Evolutionary conservation across 2,888 invertebrate species (phyloP).

Genomic region (Nyleta sp.): DNA sequence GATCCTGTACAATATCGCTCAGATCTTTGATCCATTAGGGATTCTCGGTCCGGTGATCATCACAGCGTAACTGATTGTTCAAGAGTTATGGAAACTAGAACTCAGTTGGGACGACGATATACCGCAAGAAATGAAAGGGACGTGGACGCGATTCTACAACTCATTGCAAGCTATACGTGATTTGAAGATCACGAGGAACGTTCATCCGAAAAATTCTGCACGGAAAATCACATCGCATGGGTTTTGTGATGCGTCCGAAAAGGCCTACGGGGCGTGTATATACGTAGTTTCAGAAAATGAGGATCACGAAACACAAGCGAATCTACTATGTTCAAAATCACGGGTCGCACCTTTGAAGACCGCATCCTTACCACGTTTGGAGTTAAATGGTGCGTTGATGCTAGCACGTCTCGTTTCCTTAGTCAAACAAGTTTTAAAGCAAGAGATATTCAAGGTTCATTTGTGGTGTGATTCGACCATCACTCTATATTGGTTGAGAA

Average conservation of each 20-base stretch:
- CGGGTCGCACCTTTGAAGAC: background rate
- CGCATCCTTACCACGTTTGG: too few species aligned
- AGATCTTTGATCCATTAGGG: slow-evolving; percentile 58
- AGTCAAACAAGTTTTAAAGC: too few species aligned
- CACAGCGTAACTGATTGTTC: slow-evolving; percentile 48
- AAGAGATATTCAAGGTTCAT: too few species aligned
- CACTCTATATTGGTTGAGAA: slow-evolving; percentile 28
- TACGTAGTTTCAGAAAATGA: background rate
- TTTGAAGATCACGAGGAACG: too few species aligned
- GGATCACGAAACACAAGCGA: slow-evolving; percentile 7
- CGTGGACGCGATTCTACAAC: too few species aligned
- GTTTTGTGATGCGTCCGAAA: background rate
- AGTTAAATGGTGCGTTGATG: too few species aligned
- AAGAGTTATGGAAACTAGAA: slow-evolving; percentile 26
- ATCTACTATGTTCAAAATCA: background rate
- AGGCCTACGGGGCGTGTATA: too few species aligned
- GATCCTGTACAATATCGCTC: slow-evolving; percentile 47
- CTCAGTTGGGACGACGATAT: too few species aligned
- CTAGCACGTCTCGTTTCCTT: too few species aligned
- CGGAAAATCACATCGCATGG: background rate
- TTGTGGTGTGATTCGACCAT: background rate
- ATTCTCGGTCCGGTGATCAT: slow-evolving; percentile 49
- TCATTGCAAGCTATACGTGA: too few species aligned
- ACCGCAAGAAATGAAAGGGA: too few species aligned
- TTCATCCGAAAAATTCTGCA: too few species aligned